Base-by-base conservation (phyloP, 2,888 invertebrate species). In the Drosophila dives region DNA sequence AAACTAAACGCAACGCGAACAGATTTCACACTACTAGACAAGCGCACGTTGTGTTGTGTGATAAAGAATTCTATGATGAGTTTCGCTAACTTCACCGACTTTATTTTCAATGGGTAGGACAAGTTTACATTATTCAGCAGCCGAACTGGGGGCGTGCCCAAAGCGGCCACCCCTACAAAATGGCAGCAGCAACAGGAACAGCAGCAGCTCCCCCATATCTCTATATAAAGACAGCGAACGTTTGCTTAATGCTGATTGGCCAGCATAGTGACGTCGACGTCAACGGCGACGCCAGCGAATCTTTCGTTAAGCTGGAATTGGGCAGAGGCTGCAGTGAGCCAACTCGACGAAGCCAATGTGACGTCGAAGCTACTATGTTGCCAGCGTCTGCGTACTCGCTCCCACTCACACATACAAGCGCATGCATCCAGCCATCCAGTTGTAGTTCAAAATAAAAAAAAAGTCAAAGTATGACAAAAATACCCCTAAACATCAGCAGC, bases 11-110 rank as follows among this genome's bases (percentile, higher is more conserved):
- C 90, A 90, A 86, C 45, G 91, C 90, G 91, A 91, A 92, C 91
- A 92, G 91, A 92, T 92, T 92, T 92, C 91, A 92, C 91, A 92
- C 92, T 91, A 92, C 92, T 92, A 92, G 91, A 92, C 92, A 92
- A 92, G 91, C 87, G 92, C 88, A 75, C 89, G 89, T 86, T 90
- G 86, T 91, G 92, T 91, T 92, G 90, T 92, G 92, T 92, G 92
- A 92, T 92, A 92, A 92, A 92, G 91, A 91, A 92, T 92, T 92
- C 92, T 92, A 91, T 92, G 92, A 92, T 90, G 91, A 92, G 91
- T 91, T 91, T 91, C 83, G 90, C 92, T 91, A 89, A 91, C 91
- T 91, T 90, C 91, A 87, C 55, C 55, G 83, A 83, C 78, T 83
- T 90, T 86, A 88, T 89, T 90, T 80, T 89, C 83, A 85, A 86